Conservation (phyloP, 1,140 invertebrate species). For the Dryas iulia region DNA sequence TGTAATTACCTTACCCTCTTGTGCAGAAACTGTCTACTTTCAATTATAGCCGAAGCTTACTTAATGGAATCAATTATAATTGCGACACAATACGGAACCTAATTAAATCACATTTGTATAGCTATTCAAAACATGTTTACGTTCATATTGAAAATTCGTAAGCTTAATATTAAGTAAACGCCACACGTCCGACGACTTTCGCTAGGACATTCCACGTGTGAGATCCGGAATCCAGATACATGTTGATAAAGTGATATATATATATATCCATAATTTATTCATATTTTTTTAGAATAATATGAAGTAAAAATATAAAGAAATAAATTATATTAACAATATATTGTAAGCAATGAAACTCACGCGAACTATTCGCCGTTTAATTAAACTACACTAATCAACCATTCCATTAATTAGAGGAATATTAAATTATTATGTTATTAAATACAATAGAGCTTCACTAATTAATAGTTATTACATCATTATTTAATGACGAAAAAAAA, state of each 20-base stretch:
- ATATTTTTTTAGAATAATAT: not conserved
- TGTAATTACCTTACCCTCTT: conserved; percentile 79
- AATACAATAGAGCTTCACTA: conserved; percentile 3
- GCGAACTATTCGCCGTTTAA: not conserved
- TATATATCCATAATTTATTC: not conserved
- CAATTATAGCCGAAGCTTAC: conserved; percentile 75
- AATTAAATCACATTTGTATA: conserved; percentile 27
- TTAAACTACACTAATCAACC: not conserved
- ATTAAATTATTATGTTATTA: conserved; percentile 15
- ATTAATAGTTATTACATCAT: conserved; percentile 9
- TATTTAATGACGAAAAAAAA: conserved; percentile 2
- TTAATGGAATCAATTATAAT: conserved; percentile 78
- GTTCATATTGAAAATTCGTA: not conserved
- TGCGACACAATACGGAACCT: conserved; percentile 66
- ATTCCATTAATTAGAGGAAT: conserved; percentile 11
- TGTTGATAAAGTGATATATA: not conserved
- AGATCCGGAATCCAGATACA: conserved; percentile 13
- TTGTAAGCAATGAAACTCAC: not conserved
- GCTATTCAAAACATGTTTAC: conserved; percentile 3
- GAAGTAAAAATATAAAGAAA: not conserved
- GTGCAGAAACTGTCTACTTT: conserved; percentile 76
- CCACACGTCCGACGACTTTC: conserved; percentile 12
- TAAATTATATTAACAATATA: not conserved
- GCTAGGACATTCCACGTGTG: conserved; percentile 5
- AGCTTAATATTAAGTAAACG: conserved; percentile 1